Conservation (phyloP, 2,113 vertebrate species). For the Chionis minor region DNA sequence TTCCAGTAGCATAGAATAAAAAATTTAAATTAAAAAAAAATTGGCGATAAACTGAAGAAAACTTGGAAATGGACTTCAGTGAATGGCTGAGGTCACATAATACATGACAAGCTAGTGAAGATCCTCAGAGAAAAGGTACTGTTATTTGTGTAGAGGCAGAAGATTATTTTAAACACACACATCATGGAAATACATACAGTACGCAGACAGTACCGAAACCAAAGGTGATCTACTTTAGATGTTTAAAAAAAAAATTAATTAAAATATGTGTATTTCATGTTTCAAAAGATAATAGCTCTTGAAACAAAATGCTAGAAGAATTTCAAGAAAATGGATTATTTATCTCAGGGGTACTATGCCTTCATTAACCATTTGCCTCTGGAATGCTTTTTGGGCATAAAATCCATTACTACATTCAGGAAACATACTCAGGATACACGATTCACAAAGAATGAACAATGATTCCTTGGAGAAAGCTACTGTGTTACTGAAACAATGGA, state of each 20-base stretch:
- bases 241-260: not conserved
- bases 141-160: not conserved
- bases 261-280: not conserved
- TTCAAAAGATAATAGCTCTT: not conserved
- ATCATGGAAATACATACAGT: not conserved
- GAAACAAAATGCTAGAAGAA: not conserved
- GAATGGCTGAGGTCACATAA: not conserved
- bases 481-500: not conserved
- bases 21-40: not conserved
- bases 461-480: not conserved
- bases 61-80: not conserved
- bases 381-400: not conserved
- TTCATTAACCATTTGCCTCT: not conserved
- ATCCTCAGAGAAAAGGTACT: not conserved
- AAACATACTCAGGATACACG: not conserved
- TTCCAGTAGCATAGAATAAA: not conserved
- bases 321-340: not conserved
- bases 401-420: not conserved
- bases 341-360: not conserved
- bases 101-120: not conserved
- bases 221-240: not conserved
- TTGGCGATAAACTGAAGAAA: not conserved
- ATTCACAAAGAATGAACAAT: not conserved
- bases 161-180: not conserved
- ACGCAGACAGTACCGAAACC: not conserved